phyloP scores from a whole-genome alignment of 64 coral and sea anemone genomes.

The Montipora foliosa region DNA sequence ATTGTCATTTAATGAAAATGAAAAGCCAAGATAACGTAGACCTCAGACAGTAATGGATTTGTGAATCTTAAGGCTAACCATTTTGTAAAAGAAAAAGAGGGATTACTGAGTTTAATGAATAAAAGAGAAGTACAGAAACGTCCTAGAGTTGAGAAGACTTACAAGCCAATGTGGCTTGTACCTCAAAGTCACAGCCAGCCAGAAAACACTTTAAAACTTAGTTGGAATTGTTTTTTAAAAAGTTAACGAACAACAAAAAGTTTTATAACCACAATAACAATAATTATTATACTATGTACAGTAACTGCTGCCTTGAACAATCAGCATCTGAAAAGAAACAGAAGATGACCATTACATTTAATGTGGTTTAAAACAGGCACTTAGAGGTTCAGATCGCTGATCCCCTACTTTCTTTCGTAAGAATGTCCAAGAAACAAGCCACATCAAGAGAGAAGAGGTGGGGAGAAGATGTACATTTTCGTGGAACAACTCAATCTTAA shows the following conservation, averaged over 20 bases:
- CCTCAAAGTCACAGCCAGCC: not conserved
- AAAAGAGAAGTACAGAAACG: not conserved
- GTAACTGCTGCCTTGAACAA: not conserved
- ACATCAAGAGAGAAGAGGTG: too few species aligned
- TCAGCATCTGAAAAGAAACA: not conserved
- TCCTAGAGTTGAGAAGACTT: not conserved
- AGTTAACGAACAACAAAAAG: not conserved
- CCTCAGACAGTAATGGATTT: too few species aligned
- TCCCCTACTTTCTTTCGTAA: too few species aligned
- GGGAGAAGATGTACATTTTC: too few species aligned
- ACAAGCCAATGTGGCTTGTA: not conserved
- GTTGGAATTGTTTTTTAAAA: not conserved
- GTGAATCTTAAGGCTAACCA: too few species aligned
- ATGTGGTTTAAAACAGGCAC: too few species aligned
- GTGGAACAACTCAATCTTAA: too few species aligned
- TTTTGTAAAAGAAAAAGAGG: not conserved
- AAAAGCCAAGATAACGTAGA: too few species aligned
- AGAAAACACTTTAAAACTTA: not conserved
- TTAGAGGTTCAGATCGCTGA: too few species aligned
- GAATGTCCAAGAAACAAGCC: too few species aligned
- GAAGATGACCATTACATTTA: not conserved
- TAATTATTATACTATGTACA: not conserved
- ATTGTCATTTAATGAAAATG: too few species aligned
- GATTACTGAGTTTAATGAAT: not conserved
- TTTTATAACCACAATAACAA: not conserved